Conservation (phyloP, 1,140 invertebrate species). For the Linepithema humile region DNA sequence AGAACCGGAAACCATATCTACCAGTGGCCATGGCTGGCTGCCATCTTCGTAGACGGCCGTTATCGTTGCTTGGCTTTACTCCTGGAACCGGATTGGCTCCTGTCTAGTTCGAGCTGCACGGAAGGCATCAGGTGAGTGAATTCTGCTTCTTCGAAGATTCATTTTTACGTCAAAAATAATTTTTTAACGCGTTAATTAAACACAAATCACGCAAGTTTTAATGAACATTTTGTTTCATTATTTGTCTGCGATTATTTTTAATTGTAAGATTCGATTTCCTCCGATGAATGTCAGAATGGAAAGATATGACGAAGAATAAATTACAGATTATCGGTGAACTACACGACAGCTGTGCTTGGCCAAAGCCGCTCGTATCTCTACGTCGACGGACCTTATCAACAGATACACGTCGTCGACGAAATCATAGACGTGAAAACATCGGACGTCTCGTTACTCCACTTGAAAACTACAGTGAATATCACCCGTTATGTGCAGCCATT, state of each 20-base stretch:
- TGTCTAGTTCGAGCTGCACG: slow-evolving; percentile 86
- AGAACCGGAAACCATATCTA: slow-evolving; percentile 72
- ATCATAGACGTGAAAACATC: slow-evolving; percentile 83
- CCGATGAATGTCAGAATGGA: background rate
- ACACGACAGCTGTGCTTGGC: slow-evolving; percentile 88
- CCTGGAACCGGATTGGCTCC: slow-evolving; percentile 87
- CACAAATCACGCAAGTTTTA: background rate
- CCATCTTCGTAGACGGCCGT: slow-evolving; percentile 87
- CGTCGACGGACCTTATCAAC: slow-evolving; percentile 88
- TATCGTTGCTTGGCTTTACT: slow-evolving; percentile 88
- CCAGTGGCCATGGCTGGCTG: slow-evolving; percentile 88
- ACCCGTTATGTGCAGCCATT: slow-evolving; percentile 87
- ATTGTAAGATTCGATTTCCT: background rate
- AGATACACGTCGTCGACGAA: slow-evolving; percentile 86
- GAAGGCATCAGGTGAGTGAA: slow-evolving; percentile 84
- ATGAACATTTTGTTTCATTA: background rate
- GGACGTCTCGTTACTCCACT: slow-evolving; percentile 86
- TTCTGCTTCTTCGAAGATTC: background rate
- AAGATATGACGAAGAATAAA: background rate
- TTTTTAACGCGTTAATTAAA: background rate
- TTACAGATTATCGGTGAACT: slow-evolving; percentile 86
- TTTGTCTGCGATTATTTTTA: background rate
- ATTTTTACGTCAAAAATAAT: background rate
- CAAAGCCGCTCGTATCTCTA: slow-evolving; percentile 84
- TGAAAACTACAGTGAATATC: slow-evolving; percentile 85